These are phyloP conservation scores for Drosophila subquinaria DNA, from an alignment of 2,888 invertebrate species.

Conservation along the genomic window DNA sequence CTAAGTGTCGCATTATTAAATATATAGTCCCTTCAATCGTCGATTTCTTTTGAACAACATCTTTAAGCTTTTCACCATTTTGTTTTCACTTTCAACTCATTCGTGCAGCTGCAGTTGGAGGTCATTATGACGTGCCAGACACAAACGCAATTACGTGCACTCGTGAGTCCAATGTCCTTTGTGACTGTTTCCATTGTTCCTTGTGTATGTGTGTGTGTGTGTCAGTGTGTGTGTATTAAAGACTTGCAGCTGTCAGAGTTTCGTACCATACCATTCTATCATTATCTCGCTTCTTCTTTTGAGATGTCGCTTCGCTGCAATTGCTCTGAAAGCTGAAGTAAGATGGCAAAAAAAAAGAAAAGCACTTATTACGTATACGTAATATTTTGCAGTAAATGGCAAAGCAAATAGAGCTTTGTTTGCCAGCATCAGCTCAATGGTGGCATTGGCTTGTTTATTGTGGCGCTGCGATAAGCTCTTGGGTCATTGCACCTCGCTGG, in stretches of 20 bases:
- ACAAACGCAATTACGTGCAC: slow-evolving; percentile 68
- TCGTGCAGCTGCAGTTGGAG: slow-evolving; percentile 35
- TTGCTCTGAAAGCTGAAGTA: slow-evolving; percentile 23
- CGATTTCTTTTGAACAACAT: slow-evolving; percentile 29
- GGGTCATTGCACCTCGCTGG: slow-evolving; percentile 57
- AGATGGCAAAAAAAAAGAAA: slow-evolving; percentile 13
- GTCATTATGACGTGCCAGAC: slow-evolving; percentile 51
- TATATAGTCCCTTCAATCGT: neutral
- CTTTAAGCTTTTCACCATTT: slow-evolving; percentile 19
- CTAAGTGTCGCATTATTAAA: neutral
- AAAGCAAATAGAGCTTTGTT: slow-evolving; percentile 73
- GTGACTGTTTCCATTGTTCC: slow-evolving; percentile 30
- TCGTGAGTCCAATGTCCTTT: slow-evolving; percentile 58
- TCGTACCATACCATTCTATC: slow-evolving; percentile 40
- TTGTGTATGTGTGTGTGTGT: slow-evolving; percentile 8
- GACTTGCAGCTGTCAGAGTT: slow-evolving; percentile 56
- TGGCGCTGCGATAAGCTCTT: slow-evolving; percentile 55
- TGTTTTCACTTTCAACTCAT: slow-evolving; percentile 32
- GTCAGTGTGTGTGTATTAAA: slow-evolving; percentile 37
- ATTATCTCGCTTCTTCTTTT: slow-evolving; percentile 15
- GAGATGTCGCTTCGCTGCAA: slow-evolving; percentile 45
- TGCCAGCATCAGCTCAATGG: slow-evolving; percentile 47
- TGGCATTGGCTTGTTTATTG: slow-evolving; percentile 71
- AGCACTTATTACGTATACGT: slow-evolving; percentile 64
- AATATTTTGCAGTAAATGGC: slow-evolving; percentile 62